phyloP scores from a whole-genome alignment of 2,113 vertebrate genomes.

The Aythya baeri region DNA sequence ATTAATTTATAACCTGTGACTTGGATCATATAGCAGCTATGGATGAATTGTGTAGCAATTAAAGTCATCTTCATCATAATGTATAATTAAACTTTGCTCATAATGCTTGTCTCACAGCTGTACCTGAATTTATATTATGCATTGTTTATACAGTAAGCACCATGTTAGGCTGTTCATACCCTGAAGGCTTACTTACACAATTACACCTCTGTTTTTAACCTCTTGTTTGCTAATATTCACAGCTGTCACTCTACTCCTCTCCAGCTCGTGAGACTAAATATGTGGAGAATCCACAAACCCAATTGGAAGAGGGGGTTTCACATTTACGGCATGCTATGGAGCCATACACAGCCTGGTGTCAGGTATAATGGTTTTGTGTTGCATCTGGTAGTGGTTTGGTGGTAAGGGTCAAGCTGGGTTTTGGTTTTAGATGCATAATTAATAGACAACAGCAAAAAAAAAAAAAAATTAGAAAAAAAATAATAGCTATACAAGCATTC shows the following conservation, averaged over 20 bases:
- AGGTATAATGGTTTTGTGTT: constrained; percentile 78
- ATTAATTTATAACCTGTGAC: constrained; percentile 57
- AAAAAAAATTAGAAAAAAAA: not conserved
- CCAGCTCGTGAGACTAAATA: constrained; percentile 76
- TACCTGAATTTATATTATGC: constrained; percentile 18
- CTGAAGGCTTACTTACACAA: constrained; percentile 37
- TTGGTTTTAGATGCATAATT: not conserved
- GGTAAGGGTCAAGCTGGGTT: not conserved
- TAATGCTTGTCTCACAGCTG: constrained; percentile 26
- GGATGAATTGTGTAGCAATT: constrained; percentile 44
- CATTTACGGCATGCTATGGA: constrained; percentile 79
- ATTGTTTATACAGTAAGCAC: constrained; percentile 32
- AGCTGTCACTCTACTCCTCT: constrained; percentile 90
- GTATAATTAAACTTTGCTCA: constrained; percentile 56
- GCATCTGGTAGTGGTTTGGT: not conserved
- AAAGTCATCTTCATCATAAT: constrained; percentile 29
- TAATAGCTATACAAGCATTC: not conserved
- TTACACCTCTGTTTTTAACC: constrained; percentile 49
- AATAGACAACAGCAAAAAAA: not conserved
- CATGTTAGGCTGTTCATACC: not conserved
- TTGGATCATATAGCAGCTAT: constrained; percentile 23
- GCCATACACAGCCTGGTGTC: constrained; percentile 85
- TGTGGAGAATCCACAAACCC: constrained; percentile 77
- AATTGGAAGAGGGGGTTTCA: constrained; percentile 83
- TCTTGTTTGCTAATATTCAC: constrained; percentile 62